Base-by-base conservation (phyloP, 2,113 vertebrate species). In the Poecilia latipinna region DNA sequence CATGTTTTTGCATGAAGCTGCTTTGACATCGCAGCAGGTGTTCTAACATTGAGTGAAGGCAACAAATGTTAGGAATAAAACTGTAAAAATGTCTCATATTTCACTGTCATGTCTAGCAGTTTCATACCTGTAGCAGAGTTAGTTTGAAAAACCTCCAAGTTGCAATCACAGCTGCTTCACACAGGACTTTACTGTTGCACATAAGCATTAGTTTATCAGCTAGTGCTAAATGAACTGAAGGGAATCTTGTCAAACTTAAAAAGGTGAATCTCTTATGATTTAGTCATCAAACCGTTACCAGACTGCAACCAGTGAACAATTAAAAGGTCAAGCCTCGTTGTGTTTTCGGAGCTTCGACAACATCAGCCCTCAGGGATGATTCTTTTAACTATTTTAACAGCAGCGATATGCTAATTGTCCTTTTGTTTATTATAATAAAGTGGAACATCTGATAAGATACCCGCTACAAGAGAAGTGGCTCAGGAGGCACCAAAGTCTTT, bases 401-500 rank as follows among this genome's bases (percentile, higher is more conserved):
- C 69, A 73, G 0, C 4, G 13, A 62, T 68, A 31, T 12, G 17
- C 24, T 62, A 29, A 37, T 68, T 44, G n/a, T 2, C 8, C 48
- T 68, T 71, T 33, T 35, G 19, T 70, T 68, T 32, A 35, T 65
- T 31, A 33, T 17, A 63, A 39, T 28, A 2, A 28, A 42, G 29
- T 5, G 33, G 8, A n/a, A 39, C 33, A 24, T 68, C 19, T 32
- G 64, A 78, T 33, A 28, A 44, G 48, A 68, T 19, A 57, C 61
- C 66, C 24, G 57, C 35, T 48, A 22, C 24, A 8, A 1, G 35
- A 67, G 65, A 69, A 80, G 39, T 72, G 66, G 60, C 66, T 66
- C 69, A 80, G 12, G 44, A 12, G 48, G 35, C 68, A 57, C 71
- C 37, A 61, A 68, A 70, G 73, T 35, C 4, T 26, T n/a, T 57